A percentile compares a stretch with the other conserved stretches of the same genome.
Conservation (phyloP, 2,113 vertebrate genomes). For the Etia nguti region DNA sequence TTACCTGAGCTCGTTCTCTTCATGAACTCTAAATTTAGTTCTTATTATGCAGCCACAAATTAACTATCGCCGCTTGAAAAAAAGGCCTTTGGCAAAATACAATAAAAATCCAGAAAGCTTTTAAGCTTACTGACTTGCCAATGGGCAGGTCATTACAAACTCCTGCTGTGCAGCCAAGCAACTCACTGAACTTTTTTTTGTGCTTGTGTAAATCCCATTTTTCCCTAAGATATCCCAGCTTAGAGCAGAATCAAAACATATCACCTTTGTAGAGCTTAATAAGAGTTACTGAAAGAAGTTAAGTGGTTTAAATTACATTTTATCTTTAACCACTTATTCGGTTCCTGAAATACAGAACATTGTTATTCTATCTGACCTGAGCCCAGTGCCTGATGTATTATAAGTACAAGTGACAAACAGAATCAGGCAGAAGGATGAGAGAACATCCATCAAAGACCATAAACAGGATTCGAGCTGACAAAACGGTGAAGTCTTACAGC, state of each 20-base stretch:
- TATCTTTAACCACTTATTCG: background rate
- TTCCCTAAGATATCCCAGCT: background rate
- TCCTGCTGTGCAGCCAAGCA: background rate
- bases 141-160: background rate
- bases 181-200: background rate
- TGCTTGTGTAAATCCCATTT: background rate
- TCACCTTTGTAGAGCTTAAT: background rate
- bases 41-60: background rate
- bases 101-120: background rate
- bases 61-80: background rate
- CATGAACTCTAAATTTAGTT: background rate
- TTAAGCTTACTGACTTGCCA: background rate
- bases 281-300: background rate
- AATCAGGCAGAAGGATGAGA: background rate
- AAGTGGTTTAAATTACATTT: background rate
- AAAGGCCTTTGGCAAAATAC: background rate
- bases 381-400: background rate
- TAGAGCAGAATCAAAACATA: background rate
- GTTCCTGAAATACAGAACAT: background rate
- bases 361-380: background rate
- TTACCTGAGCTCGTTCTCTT: background rate
- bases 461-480: constrained; percentile 21
- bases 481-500: background rate
- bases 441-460: constrained; percentile 29
- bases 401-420: constrained; percentile 4